Base-by-base conservation (phyloP, 1,140 invertebrate species). In the Linepithema humile region DNA sequence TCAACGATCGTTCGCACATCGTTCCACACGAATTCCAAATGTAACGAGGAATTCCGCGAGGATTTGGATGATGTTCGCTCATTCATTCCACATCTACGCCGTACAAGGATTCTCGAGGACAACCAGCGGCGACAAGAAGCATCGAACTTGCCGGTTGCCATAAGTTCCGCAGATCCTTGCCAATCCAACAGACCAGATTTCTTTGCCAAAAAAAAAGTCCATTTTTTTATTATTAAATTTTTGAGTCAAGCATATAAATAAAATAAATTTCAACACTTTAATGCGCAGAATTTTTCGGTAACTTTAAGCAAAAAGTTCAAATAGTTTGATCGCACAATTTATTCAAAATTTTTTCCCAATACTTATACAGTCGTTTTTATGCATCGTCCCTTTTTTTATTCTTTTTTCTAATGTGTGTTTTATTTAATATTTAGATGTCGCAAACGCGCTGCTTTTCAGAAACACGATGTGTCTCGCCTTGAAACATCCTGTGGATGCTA, bases 1-100 rank as follows among this genome's bases (percentile, higher is more conserved):
- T 86, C 73, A 57, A 23, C 45, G 48, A 78, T 83, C 60, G 70
- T 86, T 78, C 48, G 40, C 60, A 69, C 43, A 89, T 88, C 82
- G 74, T 89, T 53, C 50, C 38, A 29, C 2, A n/a, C 45, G n/a
- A 45, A 78, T 82, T 59, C 67, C 43, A 38, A 50, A 29, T 57
- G 78, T 82, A 88, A 85, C 64, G 65, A 70, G 23, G 70, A 43
- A 57, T 12, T 43, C 57, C 26, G 40, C 64, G 78, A 55, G 78
- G 88, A 75, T 70, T 78, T 72, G 3, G n/a, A 15, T 32, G 48
- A 23, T 1, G 50, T 43, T 35, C 38, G 62, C 5, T 40, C 45
- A 43, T 38, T 67, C 40, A 45, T 62, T 73, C 62, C 38, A 64
- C 38, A 70, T 59, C 35, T 70, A 64, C 17, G 53, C 10, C 50